Evolutionary conservation across 1,140 invertebrate species (phyloP).

Genomic region (Drosophila ohnishii): DNA sequence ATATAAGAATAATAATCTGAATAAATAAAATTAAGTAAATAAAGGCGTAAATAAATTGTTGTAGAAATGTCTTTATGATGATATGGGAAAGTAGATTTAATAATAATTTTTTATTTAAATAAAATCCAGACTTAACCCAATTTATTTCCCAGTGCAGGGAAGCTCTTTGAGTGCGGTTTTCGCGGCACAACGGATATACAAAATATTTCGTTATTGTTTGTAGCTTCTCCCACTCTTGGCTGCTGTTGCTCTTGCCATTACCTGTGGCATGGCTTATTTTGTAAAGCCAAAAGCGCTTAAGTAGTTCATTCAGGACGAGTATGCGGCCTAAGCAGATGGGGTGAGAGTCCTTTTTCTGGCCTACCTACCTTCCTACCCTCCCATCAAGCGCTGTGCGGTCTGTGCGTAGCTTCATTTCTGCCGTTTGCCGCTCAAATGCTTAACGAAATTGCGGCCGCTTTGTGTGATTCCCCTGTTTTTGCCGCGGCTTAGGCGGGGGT

Average conservation of each 20-base stretch:
- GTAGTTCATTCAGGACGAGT: conserved; percentile 54
- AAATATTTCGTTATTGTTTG: conserved; percentile 68
- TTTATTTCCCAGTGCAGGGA: conserved; percentile 8
- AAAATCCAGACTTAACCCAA: accelerated
- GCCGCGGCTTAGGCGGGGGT: conserved; percentile 34
- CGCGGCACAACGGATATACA: conserved; percentile 33
- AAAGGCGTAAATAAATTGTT: not conserved
- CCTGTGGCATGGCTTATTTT: conserved; percentile 58
- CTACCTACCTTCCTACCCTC: not conserved
- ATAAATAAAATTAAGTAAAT: too few relatives aligned
- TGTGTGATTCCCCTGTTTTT: conserved; percentile 55
- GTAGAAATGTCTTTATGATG: not conserved
- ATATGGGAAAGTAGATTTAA: not conserved
- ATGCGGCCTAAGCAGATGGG: conserved; percentile 22
- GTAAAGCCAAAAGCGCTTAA: conserved; percentile 63
- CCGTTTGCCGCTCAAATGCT: conserved; percentile 63
- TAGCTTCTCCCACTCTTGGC: conserved; percentile 17
- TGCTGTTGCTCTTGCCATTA: conserved; percentile 26
- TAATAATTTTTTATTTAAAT: not conserved
- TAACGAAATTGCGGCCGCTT: conserved; percentile 70
- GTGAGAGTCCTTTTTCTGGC: conserved; percentile 23
- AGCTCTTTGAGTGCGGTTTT: conserved; percentile 34
- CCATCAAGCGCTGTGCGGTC: conserved; percentile 10
- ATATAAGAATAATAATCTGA: too few relatives aligned
- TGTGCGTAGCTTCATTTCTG: conserved; percentile 26